Conservation (phyloP, 2,113 vertebrate genomes). For the Psilopsiagon aymara region DNA sequence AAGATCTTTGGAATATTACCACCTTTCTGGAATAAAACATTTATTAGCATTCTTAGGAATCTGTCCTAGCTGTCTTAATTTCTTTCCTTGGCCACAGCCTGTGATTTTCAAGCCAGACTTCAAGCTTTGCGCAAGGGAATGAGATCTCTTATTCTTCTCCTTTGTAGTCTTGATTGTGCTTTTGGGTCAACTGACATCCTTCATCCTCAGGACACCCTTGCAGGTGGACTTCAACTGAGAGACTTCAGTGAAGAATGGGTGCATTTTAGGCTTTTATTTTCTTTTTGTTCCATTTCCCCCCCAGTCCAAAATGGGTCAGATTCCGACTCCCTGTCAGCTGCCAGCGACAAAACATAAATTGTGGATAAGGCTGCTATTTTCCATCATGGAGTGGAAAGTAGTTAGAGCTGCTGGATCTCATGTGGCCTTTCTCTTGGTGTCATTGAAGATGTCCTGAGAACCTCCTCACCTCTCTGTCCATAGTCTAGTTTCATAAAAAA, state of each 20-base stretch:
- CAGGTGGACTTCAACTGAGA: neutral
- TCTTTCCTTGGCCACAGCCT: neutral
- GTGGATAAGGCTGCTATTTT: conserved; percentile 19
- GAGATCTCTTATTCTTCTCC: neutral
- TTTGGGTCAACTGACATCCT: neutral
- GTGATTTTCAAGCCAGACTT: conserved; percentile 13
- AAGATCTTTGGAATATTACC: neutral
- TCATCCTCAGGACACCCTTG: neutral
- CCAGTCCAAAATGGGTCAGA: conserved; percentile 7
- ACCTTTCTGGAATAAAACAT: neutral
- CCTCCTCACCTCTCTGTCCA: neutral
- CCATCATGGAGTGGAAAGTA: neutral
- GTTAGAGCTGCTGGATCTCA: neutral
- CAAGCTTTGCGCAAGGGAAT: neutral
- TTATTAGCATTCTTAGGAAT: neutral
- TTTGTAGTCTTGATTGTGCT: neutral
- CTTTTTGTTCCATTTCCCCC: neutral
- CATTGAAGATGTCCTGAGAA: neutral
- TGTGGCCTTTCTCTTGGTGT: neutral
- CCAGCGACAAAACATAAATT: neutral
- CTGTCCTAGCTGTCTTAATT: neutral
- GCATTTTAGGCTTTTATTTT: neutral
- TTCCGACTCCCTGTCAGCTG: conserved; percentile 30
- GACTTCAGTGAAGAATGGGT: neutral
- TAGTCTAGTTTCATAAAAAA: neutral